Base-by-base conservation (phyloP, 1,140 invertebrate species). In the Halictus rubicundus region DNA sequence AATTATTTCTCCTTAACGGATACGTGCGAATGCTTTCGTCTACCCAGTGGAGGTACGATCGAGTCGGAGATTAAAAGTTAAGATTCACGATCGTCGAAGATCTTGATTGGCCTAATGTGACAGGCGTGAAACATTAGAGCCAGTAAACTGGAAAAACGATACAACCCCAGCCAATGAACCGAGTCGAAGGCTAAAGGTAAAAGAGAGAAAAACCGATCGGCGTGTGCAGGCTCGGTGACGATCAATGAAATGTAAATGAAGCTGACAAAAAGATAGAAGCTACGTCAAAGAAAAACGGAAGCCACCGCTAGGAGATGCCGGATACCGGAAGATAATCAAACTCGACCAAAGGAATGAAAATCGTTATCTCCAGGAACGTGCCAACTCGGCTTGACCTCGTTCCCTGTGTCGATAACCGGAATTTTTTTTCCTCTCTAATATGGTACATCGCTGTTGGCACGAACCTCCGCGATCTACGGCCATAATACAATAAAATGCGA, bases 271-370 rank as follows among this genome's bases (percentile, higher is more conserved):
- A 21, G 7, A n/a, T 7, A 23, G 1, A 23, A 12, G 46, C 54
- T 23, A 19, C 10, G 16, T 39, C n/a, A 39, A 66, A 57, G 32
- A 39, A 68, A 57, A 68, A 68, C 72, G 32, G 63, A 75, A 73
- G 25, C 14, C 6, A 6, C 14, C 16, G 12, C 23, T 14, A 73
- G 21, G 16, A 63, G 9, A 49, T 6, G 12, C 81, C 78, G 71
- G 78, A 83, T 75, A 81, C 81, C 81, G 80, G 80, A 78, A 83
- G 52, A 54, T 64, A 66, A 82, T 79, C 69, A 63, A 65, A 78
- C 68, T 7, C 57, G 42, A 9, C 57, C 63, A 42, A 82, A 78
- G 69, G 39, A 83, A 84, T 54, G 27, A 52, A 65, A 49, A 84
- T 81, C 65, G 72, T 85, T 81, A 85, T 85, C 82, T 63, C 65